Percentiles rank a stretch among this genome's conserved stretches.
These are phyloP conservation scores for Apoda limacodes DNA, from an alignment of 2,888 invertebrate species.

Conservation along the genomic window DNA sequence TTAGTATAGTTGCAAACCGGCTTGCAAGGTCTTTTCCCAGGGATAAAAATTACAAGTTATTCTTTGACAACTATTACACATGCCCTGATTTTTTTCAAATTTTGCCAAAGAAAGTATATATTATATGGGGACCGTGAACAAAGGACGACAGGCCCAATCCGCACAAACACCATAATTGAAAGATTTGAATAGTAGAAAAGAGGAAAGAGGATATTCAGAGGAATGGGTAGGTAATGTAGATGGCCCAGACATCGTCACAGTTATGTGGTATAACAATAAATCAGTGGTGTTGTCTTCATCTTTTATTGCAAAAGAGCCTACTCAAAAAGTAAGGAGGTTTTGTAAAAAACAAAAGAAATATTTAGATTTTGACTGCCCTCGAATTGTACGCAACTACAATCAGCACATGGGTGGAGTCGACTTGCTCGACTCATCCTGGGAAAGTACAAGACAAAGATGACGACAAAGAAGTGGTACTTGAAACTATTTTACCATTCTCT, in stretches of 20 bases:
- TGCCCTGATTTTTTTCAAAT: slow-evolving; percentile 14
- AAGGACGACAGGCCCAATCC: slow-evolving; percentile 14
- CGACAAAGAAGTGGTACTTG: too few relatives aligned
- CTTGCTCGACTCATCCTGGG: too few relatives aligned
- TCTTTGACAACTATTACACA: slow-evolving; percentile 18
- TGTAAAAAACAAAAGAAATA: slow-evolving; percentile 17
- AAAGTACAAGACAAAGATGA: too few relatives aligned
- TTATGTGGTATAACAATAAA: slow-evolving; percentile 18
- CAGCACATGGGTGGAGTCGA: too few relatives aligned
- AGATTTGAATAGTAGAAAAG: slow-evolving; percentile 10
- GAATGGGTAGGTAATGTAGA: slow-evolving; percentile 13
- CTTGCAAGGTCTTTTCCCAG: too few relatives aligned
- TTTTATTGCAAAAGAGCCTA: slow-evolving; percentile 17
- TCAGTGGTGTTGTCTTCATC: slow-evolving; percentile 15
- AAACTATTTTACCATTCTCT: too few relatives aligned
- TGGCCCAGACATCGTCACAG: slow-evolving; percentile 6
- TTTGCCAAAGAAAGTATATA: slow-evolving; percentile 15
- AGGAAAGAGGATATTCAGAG: slow-evolving; percentile 13
- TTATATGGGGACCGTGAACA: slow-evolving; percentile 13
- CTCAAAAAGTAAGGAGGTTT: slow-evolving; percentile 8
- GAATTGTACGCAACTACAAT: too few relatives aligned
- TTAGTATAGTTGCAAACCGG: too few relatives aligned
- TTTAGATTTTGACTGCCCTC: too few relatives aligned
- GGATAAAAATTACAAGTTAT: slow-evolving; percentile 11
- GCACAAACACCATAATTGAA: slow-evolving; percentile 14